Base-by-base conservation (phyloP, 2,888 invertebrate species). In the Chouioia cunea region DNA sequence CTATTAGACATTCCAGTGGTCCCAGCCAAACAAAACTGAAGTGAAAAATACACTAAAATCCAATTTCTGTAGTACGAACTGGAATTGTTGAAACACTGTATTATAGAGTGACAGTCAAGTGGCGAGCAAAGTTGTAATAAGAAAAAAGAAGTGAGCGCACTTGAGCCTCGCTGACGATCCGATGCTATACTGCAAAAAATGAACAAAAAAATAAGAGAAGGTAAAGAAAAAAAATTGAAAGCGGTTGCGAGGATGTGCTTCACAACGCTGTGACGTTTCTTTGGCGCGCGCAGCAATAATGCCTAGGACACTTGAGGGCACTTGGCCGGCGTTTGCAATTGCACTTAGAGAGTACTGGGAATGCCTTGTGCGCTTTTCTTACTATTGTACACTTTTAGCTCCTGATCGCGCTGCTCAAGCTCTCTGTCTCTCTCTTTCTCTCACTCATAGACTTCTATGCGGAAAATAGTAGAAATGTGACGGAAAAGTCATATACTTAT, bases 261-360 rank as follows among this genome's bases (percentile, higher is more conserved):
- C 44, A 50, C 47, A 36, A 36, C 22, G 22, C 27, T 12, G 67
- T 36, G 67, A 60, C 54, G 48, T 27, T 57, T 54, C 56, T 65
- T 65, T 65, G 65, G 65, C 65, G 27, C 56, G 27, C 14, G 18
- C 18, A 20, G 20, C 20, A 57, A 69, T 63, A 69, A 63, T 63
- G 57, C 52, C 57, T 18, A 68, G 62, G 60, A 68, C 48, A 16
- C 62, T 68, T 56, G 56, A 68, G 68, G 56, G 56, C 48, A 14
- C 52, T 60, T 18, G 18, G 36, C 52, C 44, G 18, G 23, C 62
- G 44, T 22, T 58, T 53, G 50, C 53, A 22, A 20, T 53, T 44
- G 48, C 52, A 43, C 44, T n/a, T 10, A 52, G 22, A 44, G 43
- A n/a, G 27, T 14, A 6, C 36, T 36, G 36, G 36, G 36, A 36